Base-by-base conservation (phyloP, 2,888 invertebrate genomes). In the Omphaloscelis lunosa region DNA sequence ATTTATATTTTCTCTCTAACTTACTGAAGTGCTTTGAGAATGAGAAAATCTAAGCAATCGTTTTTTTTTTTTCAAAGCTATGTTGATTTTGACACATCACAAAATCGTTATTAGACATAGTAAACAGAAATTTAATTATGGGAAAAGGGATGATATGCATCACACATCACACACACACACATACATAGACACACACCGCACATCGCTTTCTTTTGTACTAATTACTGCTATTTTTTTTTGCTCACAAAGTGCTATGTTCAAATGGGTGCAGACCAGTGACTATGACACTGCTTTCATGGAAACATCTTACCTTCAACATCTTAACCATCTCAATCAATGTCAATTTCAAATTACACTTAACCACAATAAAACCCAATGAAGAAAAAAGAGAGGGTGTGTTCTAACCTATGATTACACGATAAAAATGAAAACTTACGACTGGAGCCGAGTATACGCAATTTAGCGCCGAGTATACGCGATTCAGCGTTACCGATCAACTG, bases 1-100 rank as follows among this genome's bases (percentile, higher is more conserved):
- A 86, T 77, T 77, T 41, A 41, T 45, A 77, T 68, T 72, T 79
- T 67, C 75, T 58, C 56, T 68, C 41, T 41, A 59, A 72, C 59
- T 34, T 51, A 17, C 58, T 69, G 58, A 58, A 79, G 15, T 27
- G 17, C 27, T 27, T 7, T 17, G 20, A 27, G 29, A 27, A 77
- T 59, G 2, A 59, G 11, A 48, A 59, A 75, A 39, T 39, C 6
- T n/a, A 23, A 74, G 53, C 5, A 29, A 17, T 41, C 2, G 27
- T 51, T 72, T 23, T 41, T 2, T 41, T 2, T 5, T 23, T 51
- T 11, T 39, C 9, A 39, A 11, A 72, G n/a, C n/a, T n/a, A 51
- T 51, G 1, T 11, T 20, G 45, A 17, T n/a, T 45, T 74, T 27
- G 11, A 34, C 29, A 41, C 20, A 39, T 27, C 17, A 58, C 0